Base-by-base conservation (phyloP, 2,888 invertebrate species). In the Pyrochroa serraticornis region DNA sequence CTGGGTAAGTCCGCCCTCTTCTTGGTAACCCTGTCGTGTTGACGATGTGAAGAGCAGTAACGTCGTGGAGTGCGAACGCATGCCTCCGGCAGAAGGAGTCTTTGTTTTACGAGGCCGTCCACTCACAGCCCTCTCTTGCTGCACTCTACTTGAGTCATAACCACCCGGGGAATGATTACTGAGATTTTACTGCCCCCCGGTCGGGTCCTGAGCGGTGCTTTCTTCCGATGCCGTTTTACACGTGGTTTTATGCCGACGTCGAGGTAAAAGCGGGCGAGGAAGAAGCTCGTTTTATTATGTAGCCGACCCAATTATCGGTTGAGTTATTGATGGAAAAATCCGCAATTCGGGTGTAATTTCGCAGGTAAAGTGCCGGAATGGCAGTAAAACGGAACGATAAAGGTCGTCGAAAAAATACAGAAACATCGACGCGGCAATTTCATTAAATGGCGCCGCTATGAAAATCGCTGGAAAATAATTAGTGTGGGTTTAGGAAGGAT, bases 111-210 rank as follows among this genome's bases (percentile, higher is more conserved):
- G 72, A 72, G 59, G 65, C 58, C 65, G 69, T 62, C 71, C 72
- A 73, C 72, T 71, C 71, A 67, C 61, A 64, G 65, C 70, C 71
- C 69, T 66, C 67, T 66, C 59, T 65, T 63, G 68, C 68, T 72
- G 71, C 74, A 70, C 71, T 72, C 65, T 63, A 64, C 70, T 69
- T 67, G 71, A 71, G 69, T 73, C 73, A 72, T 73, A 74, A 74
- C 71, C 70, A 68, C 66, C 69, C 61, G 55, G 54, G 74, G 70
- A 70, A 73, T 68, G 70, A 73, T 71, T 72, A 71, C 72, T 54
- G 69, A 69, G 70, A 70, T 73, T 74, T 74, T 74, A 72, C 65
- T 63, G 64, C 69, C 60, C 63, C 51, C 63, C 57, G 62, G 61
- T 39, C 55, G 54, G 58, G 55, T 44, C 36, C 32, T 22, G 58